Conservation (phyloP, 2,888 invertebrate genomes). For the Linnaemya tessellans region DNA sequence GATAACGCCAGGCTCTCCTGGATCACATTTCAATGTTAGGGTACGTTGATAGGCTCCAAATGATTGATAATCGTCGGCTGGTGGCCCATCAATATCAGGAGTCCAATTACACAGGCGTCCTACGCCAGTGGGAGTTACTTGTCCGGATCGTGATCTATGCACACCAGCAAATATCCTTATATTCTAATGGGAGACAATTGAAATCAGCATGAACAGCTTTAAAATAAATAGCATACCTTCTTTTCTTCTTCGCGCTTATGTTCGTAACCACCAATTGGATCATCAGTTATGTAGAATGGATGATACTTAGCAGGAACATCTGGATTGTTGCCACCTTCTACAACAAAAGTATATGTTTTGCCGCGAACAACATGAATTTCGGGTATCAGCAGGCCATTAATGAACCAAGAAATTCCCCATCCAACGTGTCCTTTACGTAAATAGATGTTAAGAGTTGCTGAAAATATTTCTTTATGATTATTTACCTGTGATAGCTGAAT, state of each 20-base stretch:
- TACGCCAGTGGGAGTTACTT: conserved; percentile 89
- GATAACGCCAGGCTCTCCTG: conserved; percentile 92
- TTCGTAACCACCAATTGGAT: conserved; percentile 94
- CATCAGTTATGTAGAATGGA: conserved; percentile 96
- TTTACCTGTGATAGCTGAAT: conserved; percentile 93
- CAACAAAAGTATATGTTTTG: conserved; percentile 93
- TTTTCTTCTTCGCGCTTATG: conserved; percentile 92
- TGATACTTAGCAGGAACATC: conserved; percentile 92
- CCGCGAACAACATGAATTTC: conserved; percentile 95
- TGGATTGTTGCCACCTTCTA: conserved; percentile 92
- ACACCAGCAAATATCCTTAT: conserved; percentile 93
- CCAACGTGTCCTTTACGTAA: conserved; percentile 90
- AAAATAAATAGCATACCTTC: conserved; percentile 84
- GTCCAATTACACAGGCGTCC: conserved; percentile 96
- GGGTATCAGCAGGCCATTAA: conserved; percentile 95
- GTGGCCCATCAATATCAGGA: conserved; percentile 88
- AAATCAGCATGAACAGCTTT: neutral
- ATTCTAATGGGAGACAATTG: conserved; percentile 84
- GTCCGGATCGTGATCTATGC: conserved; percentile 87
- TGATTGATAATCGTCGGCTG: conserved; percentile 91
- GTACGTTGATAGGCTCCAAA: conserved; percentile 96
- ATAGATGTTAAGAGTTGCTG: conserved; percentile 41
- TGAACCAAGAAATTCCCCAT: conserved; percentile 97
- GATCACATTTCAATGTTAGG: conserved; percentile 91
- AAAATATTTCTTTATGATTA: neutral